Percentiles rank a stretch among this genome's conserved stretches.
Conservation (phyloP, 2,888 invertebrate genomes). For the Protonemura montana region DNA sequence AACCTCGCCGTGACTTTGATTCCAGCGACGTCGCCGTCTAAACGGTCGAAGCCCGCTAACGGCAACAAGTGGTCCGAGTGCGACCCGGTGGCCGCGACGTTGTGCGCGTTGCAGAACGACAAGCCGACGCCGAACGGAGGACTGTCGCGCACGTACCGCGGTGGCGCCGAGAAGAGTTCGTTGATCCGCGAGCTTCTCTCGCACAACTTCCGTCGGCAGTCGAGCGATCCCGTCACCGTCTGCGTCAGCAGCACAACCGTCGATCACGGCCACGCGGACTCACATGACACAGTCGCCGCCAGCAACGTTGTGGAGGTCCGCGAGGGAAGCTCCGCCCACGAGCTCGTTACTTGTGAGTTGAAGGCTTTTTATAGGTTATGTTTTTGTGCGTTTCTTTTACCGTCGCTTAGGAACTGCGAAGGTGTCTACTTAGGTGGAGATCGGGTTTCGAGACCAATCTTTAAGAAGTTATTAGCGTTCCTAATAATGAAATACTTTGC, state of each 20-base stretch:
- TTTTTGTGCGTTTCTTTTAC: no score
- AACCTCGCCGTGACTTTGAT: no score
- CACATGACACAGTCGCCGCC: not conserved
- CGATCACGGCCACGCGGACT: not conserved
- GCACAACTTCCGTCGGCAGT: not conserved
- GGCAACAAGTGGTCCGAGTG: constrained; percentile 2
- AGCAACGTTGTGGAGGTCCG: not conserved
- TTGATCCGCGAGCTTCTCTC: constrained; percentile 9
- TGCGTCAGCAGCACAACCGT: constrained; percentile 8
- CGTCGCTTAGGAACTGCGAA: no score
- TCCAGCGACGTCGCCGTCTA: not conserved
- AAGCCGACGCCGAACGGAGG: not conserved
- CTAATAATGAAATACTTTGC: no score
- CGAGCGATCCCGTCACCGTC: constrained; percentile 8
- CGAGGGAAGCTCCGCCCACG: not conserved
- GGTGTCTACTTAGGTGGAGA: no score
- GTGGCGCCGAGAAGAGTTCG: not conserved
- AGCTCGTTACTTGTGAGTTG: not conserved
- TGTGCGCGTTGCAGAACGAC: not conserved
- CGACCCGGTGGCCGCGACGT: not conserved
- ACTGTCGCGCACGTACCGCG: not conserved
- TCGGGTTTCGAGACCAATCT: no score
- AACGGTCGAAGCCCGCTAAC: not conserved
- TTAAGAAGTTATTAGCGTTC: no score
- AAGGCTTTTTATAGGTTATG: no score